Base-by-base conservation (phyloP, 2,113 vertebrate species). In the Oryzias melastigma region DNA sequence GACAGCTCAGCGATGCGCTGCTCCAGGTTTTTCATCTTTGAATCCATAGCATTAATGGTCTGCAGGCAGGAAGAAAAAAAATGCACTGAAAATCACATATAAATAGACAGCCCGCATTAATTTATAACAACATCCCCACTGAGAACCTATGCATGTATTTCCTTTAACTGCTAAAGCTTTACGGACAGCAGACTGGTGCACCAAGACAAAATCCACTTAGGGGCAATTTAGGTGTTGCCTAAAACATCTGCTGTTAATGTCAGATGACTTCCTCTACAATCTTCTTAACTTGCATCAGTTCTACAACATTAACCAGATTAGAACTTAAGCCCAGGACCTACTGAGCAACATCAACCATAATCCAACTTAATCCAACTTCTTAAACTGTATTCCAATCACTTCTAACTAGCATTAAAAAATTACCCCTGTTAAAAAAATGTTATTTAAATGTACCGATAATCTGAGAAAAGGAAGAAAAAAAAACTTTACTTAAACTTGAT, bases 31-130 rank as follows among this genome's bases (percentile, higher is more conserved):
- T 95, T 94, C 88, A 99, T 98, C 91, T 98, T 98, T 0, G 96
- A 98, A 84, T 99, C 97, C 97, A 99, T 96, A 16, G 97, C 97
- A 81, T 98, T 99, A 90, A 99, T 96, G 89, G 96, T 98, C 97
- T 99, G 83, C 27, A 87, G 60, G 47, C 27, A 87, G 60, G 47
- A 73, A 44, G 52, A 68, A 5, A 7, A 25, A 27, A 35, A 62
- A 52, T 4, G 35, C 15, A 22, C 14, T 25, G 41, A 16, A 50
- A 59, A 62, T 62, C 19, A 42, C 52, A 59, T 17, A 14, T 12
- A 50, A 42, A 12, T 4, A 58, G 20, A n/a, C 8, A 25, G 49
- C 52, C 4, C 24, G 20, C 10, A 64, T 41, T 75, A 35, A 71
- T 15, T 68, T 44, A 68, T 16, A 60, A 20, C 2, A 15, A 40